These are phyloP conservation scores for Microdon myrmicae DNA, from an alignment of 2,888 invertebrate genomes.

Conservation along the genomic window DNA sequence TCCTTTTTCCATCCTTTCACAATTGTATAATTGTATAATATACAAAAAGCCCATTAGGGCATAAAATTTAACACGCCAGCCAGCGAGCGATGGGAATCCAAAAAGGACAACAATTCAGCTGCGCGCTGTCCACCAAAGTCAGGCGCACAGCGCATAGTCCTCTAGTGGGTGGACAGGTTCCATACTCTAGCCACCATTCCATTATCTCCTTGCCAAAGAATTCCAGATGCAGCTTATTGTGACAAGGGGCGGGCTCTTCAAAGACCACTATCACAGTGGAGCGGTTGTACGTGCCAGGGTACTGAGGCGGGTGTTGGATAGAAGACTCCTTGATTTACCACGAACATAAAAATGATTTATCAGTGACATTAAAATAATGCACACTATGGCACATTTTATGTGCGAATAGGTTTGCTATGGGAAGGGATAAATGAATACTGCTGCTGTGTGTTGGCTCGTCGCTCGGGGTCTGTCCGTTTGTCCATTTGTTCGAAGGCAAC, in stretches of 20 bases:
- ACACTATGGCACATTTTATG: constrained; percentile 67
- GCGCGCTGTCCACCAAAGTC: constrained; percentile 46
- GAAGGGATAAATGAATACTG: constrained; percentile 42
- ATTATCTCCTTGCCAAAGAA: constrained; percentile 16
- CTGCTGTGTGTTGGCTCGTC: constrained; percentile 36
- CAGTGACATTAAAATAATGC: constrained; percentile 66
- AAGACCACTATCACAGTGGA: background rate
- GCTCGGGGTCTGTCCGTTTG: constrained; percentile 24
- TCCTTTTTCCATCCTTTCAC: constrained; percentile 40
- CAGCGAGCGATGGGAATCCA: constrained; percentile 28
- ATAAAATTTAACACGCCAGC: constrained; percentile 48
- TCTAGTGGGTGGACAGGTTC: constrained; percentile 18
- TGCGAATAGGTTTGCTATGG: constrained; percentile 63
- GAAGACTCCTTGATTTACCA: constrained; percentile 64
- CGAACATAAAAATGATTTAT: constrained; percentile 67
- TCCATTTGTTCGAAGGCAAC: constrained; percentile 21
- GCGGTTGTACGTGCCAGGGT: constrained; percentile 11
- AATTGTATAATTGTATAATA: constrained; percentile 52
- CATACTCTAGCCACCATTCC: constrained; percentile 1
- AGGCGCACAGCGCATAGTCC: constrained; percentile 25
- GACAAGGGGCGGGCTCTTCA: constrained; percentile 12
- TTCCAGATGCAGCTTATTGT: constrained; percentile 42
- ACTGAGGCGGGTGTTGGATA: constrained; percentile 30
- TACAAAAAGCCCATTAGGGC: constrained; percentile 50
- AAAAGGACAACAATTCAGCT: constrained; percentile 45